Conservation (phyloP, 1,140 invertebrate genomes). For the Halictus rubicundus region DNA sequence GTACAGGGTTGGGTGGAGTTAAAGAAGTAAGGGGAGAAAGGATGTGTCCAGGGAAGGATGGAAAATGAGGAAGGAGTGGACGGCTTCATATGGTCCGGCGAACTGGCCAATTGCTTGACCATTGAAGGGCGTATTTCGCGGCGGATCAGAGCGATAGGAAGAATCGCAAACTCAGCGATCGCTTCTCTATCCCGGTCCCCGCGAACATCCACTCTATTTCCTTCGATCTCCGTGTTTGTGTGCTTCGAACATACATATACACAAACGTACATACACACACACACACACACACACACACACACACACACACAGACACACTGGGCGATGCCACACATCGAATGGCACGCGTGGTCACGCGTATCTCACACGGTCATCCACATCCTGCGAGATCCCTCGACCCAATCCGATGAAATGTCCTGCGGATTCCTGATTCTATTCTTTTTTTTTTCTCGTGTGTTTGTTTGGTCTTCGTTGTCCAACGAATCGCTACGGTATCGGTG, state of each 20-base stretch:
- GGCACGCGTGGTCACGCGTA: slow-evolving; percentile 7
- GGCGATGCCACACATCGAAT: not conserved
- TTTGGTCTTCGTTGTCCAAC: not conserved
- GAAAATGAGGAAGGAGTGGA: slow-evolving; percentile 49
- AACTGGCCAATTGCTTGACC: slow-evolving; percentile 79
- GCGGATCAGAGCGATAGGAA: slow-evolving; percentile 69
- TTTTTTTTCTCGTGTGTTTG: not conserved
- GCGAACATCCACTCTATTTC: slow-evolving; percentile 64
- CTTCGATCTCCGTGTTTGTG: slow-evolving; percentile 38
- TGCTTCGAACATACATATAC: not conserved
- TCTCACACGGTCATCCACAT: slow-evolving; percentile 19
- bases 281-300: not conserved
- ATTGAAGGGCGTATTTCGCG: slow-evolving; percentile 72
- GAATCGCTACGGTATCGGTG: slow-evolving; percentile 4
- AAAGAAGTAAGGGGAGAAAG: not conserved
- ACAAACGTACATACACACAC: slow-evolving; percentile 20
- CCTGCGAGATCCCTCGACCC: slow-evolving; percentile 12
- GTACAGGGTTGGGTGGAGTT: not conserved
- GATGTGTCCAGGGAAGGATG: slow-evolving; percentile 3
- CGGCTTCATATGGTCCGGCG: slow-evolving; percentile 72
- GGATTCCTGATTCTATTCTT: slow-evolving; percentile 5
- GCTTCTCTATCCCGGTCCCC: slow-evolving; percentile 67
- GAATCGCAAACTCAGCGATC: slow-evolving; percentile 69
- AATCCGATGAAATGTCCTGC: slow-evolving; percentile 29
- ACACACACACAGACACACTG: not conserved